Percentiles rank a stretch among this genome's conserved stretches.
These are phyloP conservation scores for Pteruthius melanotis DNA, from an alignment of 2,113 vertebrate genomes.

Conservation along the genomic window DNA sequence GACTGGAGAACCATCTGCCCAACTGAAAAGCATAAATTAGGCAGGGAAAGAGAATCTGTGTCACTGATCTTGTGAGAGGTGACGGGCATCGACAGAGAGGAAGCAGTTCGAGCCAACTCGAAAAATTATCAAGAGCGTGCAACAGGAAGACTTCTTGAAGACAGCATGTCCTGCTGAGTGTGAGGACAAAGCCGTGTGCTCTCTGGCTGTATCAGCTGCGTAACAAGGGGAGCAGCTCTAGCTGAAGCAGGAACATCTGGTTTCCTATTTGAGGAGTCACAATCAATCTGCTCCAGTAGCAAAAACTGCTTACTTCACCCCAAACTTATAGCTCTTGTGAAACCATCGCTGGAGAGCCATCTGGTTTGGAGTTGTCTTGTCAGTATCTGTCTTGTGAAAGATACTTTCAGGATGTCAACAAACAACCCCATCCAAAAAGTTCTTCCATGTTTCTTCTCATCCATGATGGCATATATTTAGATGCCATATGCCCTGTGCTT, in stretches of 20 bases:
- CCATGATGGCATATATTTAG: slow-evolving; percentile 10
- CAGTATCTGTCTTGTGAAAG: slow-evolving; percentile 12
- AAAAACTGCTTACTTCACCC: slow-evolving; percentile 1
- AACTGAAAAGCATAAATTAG: neutral
- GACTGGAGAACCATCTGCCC: neutral
- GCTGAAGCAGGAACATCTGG: neutral
- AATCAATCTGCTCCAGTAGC: slow-evolving; percentile 4
- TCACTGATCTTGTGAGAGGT: neutral
- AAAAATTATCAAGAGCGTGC: neutral
- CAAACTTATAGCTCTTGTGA: neutral
- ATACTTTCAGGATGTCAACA: slow-evolving; percentile 39
- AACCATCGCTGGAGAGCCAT: slow-evolving; percentile 8
- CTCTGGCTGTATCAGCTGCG: neutral
- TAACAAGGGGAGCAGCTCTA: neutral
- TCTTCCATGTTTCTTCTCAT: slow-evolving; percentile 24
- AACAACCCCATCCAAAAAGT: slow-evolving; percentile 14
- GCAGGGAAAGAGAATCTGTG: neutral
- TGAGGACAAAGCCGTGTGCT: neutral
- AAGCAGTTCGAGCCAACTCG: neutral
- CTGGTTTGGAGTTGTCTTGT: slow-evolving; percentile 45
- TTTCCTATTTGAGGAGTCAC: slow-evolving; percentile 3
- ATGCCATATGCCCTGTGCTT: slow-evolving; percentile 30
- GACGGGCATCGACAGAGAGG: neutral
- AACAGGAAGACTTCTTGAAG: neutral
- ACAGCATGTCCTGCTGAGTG: neutral